Evolutionary conservation across 2,888 invertebrate species (phyloP), one percentile per base, ranked within the genome.

Genomic region (Ophioninae sp.): DNA sequence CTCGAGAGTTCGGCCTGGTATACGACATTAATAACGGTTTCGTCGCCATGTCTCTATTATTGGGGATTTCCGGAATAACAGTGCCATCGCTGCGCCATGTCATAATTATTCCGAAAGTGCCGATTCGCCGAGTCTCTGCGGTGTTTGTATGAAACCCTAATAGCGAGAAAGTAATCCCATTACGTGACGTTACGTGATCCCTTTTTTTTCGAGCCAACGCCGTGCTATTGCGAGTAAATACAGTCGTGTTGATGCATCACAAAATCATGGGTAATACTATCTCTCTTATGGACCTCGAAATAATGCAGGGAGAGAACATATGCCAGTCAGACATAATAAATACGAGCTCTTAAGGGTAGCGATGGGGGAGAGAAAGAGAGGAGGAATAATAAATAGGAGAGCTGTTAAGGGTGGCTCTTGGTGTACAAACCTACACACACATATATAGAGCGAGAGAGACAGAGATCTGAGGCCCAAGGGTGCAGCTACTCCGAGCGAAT

Each of bases 181-280:
- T 83, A 85, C 65, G n/a, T 51, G 64, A 74, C 41, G 69, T 80
- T 83, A 75, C 64, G 30, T 39, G 69, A 61, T 71, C 39, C 71
- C 41, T 20, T 64, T 72, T 64, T 74, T 78, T 75, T 64, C 73
- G 59, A 22, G 56, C 30, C 67, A 7, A 51, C 51, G 63, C 82
- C 30, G 30, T 61, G 59, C 22, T 30, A 30, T 39, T 61, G 56
- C 37, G 68, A 81, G 51, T 20, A 74, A 67, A 51, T 39, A 72
- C 58, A 67, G 58, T 30, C 17, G 39, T 76, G 81, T 83, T 64
- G 63, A 83, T 87, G 85, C 89, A 91, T 91, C 90, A 89, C 44
- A 91, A 91, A 91, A 91, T 90, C 89, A 88, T 89, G 88, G 67
- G 90, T 89, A 90, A 90, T 88, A 89, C 90, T 91, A 90, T 91